Percentiles rank a stretch among this genome's conserved stretches.
These are phyloP conservation scores for Hydractinia symbiolongicarpus DNA, from an alignment of 30 jellyfish, hydroid and myxozoan species.

Conservation along the genomic window DNA sequence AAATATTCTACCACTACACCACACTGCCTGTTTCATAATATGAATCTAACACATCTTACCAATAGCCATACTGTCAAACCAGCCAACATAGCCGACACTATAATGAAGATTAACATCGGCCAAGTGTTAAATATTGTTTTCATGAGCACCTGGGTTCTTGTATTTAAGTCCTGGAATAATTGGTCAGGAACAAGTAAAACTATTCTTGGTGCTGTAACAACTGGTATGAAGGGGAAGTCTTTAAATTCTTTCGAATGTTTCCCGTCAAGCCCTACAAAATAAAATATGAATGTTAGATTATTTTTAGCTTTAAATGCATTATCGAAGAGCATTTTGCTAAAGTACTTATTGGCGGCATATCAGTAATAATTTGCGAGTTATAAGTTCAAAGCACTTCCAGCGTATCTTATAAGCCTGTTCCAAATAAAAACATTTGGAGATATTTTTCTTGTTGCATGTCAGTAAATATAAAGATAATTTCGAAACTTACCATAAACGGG, in stretches of 20 bases:
- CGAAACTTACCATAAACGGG: conserved; percentile 61
- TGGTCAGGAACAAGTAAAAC: conserved; percentile 75
- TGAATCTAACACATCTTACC: conserved; percentile 34
- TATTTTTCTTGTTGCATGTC: too few species aligned
- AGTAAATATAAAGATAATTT: background rate
- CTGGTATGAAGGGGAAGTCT: conserved; percentile 76
- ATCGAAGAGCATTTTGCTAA: too few species aligned
- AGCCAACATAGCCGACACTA: conserved; percentile 80
- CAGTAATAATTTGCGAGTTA: too few species aligned
- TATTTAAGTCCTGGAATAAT: conserved; percentile 55
- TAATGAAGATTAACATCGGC: conserved; percentile 89
- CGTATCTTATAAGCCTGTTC: too few species aligned
- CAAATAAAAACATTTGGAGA: too few species aligned
- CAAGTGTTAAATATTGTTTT: conserved; percentile 84
- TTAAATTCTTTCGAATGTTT: conserved; percentile 40
- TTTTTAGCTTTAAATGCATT: too few species aligned
- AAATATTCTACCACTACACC: too few species aligned
- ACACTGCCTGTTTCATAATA: background rate
- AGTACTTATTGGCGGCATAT: too few species aligned
- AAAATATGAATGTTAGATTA: too few species aligned
- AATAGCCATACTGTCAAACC: conserved; percentile 86
- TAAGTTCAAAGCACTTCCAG: too few species aligned
- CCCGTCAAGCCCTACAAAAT: conserved; percentile 51
- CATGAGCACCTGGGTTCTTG: conserved; percentile 87
- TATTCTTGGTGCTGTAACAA: conserved; percentile 88